A percentile compares a stretch with the other conserved stretches of the same genome.
phyloP scores from a whole-genome alignment of 2,888 invertebrate species.

The Spisula subtruncata region DNA sequence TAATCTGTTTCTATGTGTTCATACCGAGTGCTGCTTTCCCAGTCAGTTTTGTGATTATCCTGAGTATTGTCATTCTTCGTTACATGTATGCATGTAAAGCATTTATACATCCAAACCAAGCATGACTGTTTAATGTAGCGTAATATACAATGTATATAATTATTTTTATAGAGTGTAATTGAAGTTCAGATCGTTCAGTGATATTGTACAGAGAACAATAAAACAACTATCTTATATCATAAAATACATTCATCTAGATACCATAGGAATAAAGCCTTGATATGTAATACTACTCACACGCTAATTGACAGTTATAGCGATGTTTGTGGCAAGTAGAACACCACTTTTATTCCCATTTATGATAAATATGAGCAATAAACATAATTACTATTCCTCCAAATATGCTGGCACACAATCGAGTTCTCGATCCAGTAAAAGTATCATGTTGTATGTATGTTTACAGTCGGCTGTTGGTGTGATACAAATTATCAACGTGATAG shows the following conservation, averaged over 20 bases:
- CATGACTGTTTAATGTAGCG: not conserved
- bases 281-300: not conserved
- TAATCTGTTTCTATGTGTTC: too few species aligned
- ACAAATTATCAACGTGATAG: not conserved
- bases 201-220: constrained; percentile 6
- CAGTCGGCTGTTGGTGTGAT: not conserved
- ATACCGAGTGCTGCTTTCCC: too few species aligned
- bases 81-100: too few species aligned
- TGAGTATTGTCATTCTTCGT: too few species aligned
- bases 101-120: not conserved
- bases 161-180: not conserved
- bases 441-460: not conserved
- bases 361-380: not conserved
- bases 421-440: too few species aligned
- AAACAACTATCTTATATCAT: not conserved
- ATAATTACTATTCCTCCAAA: not conserved
- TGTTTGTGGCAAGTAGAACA: not conserved
- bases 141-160: not conserved
- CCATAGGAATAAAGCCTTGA: not conserved
- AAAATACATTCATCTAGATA: not conserved
- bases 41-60: too few species aligned
- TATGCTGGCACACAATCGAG: not conserved
- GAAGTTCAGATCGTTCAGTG: not conserved
- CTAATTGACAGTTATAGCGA: not conserved
- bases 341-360: not conserved